Evolutionary conservation across 2,888 invertebrate genomes (phyloP).

Genomic region (Lumbricus terrestris): DNA sequence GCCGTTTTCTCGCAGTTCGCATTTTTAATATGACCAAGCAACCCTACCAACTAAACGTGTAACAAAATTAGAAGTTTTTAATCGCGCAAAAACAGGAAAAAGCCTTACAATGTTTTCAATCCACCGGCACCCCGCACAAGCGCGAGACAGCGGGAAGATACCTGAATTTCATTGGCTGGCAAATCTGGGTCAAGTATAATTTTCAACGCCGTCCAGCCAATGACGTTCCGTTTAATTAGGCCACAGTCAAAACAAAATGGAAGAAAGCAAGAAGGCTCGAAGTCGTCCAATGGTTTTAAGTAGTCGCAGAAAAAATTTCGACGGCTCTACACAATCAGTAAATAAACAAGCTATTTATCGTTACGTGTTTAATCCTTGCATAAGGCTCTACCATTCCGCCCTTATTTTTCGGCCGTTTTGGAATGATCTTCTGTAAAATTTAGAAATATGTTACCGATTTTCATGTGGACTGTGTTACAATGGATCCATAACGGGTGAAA

Average conservation of each 20-base stretch:
- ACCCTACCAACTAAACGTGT: not conserved
- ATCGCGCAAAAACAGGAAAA: not conserved
- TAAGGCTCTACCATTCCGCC: not conserved
- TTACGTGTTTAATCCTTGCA: not conserved
- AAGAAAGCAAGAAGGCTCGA: not conserved
- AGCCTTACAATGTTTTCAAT: not conserved
- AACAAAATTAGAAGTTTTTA: not conserved
- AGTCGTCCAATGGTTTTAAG: not conserved
- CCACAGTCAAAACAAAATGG: not conserved
- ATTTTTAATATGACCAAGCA: not conserved
- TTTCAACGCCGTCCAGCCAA: not conserved
- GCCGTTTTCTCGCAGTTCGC: not conserved
- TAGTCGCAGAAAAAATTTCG: not conserved
- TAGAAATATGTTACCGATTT: not conserved
- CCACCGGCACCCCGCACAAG: not conserved
- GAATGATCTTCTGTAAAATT: not conserved
- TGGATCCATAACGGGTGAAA: not conserved
- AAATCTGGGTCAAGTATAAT: not conserved
- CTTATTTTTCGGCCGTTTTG: not conserved
- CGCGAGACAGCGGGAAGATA: conserved; percentile 9
- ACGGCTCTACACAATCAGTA: not conserved
- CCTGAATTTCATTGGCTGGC: not conserved
- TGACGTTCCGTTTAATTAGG: not conserved
- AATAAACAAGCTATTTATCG: not conserved
- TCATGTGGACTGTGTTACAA: not conserved